Base-by-base conservation (phyloP, 2,888 invertebrate genomes). In the Rosalia funebris region DNA sequence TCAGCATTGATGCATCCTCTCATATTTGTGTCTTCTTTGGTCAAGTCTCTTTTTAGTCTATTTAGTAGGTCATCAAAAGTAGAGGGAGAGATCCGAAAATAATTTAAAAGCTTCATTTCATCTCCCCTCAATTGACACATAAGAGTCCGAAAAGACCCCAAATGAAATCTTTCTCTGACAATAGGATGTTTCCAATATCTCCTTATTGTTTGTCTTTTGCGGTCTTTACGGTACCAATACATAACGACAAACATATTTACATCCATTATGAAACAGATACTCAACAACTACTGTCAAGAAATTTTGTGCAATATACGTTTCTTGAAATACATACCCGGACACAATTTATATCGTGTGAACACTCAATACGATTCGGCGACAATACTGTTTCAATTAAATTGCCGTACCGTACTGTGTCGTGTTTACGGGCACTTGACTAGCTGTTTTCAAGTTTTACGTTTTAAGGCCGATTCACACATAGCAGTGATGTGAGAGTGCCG, bases 71-170 rank as follows among this genome's bases (percentile, higher is more conserved):
- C 50, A 32, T 57, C 36, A 42, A 57, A 57, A 39, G 57, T 45
- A 45, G 53, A 45, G 20, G 32, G n/a, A n/a, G 53, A 53, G 46
- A 58, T 58, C 25, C 46, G 52, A 46, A 58, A 53, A 16, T 45
- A 53, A 58, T 46, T 57, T 4, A 39, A 53, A 58, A 58, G 53
- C 17, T 34, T 53, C 10, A 15, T 14, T 46, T 58, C 53, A 17
- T 58, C 41, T 14, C 12, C 17, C 45, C 42, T 45, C 32, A 58
- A 36, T 44, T 57, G 42, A 19, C 44, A 34, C 12, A 52, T 37
- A n/a, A 57, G 15, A 11, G 11, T 31, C 19, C 15, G 19, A 14
- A 46, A 41, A 16, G 47, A 20, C 7, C 57, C 48, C 19, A 39
- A 32, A 48, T 19, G 10, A 32, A 12, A 50, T 36, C 55, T 36